A percentile compares a stretch with the other conserved stretches of the same genome.
These are phyloP conservation scores for Aphyosemion australe DNA, from an alignment of 2,113 vertebrate genomes.

Conservation along the genomic window DNA sequence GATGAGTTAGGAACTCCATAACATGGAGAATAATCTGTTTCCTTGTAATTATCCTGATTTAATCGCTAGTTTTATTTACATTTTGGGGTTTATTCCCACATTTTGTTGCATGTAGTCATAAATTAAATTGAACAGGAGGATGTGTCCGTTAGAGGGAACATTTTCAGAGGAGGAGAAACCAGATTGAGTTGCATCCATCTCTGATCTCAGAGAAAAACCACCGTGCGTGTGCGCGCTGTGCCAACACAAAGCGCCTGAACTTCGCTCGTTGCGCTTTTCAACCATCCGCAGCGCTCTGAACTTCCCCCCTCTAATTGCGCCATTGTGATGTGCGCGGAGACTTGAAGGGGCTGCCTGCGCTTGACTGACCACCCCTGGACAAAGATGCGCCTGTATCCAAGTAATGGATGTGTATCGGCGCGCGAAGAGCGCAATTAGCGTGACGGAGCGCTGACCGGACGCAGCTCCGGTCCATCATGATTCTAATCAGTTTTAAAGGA, in stretches of 20 bases:
- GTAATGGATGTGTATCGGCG: background rate
- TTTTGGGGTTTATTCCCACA: too few relatives aligned
- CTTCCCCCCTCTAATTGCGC: slow-evolving; percentile 1
- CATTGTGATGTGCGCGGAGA: background rate
- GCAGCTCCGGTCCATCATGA: background rate
- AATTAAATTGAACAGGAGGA: too few relatives aligned
- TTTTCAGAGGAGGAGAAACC: too few relatives aligned
- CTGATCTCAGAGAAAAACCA: too few relatives aligned
- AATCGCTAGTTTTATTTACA: too few relatives aligned
- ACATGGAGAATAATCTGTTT: too few relatives aligned
- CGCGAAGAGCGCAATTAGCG: background rate
- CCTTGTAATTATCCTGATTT: too few relatives aligned
- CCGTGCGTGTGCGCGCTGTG: background rate
- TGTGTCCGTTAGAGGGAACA: too few relatives aligned
- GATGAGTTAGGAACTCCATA: too few relatives aligned
- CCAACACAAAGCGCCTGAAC: background rate
- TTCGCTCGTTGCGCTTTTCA: background rate
- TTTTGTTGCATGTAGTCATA: too few relatives aligned
- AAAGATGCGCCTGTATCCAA: slow-evolving; percentile 25
- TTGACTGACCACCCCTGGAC: slow-evolving; percentile 22
- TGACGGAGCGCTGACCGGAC: background rate
- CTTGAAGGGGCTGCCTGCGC: slow-evolving; percentile 10
- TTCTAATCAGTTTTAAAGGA: too few relatives aligned
- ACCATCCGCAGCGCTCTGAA: background rate
- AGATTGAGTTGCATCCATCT: too few relatives aligned